Evolutionary conservation across 2,888 invertebrate species (phyloP), one percentile per base, ranked within the genome.

Genomic region (Nysson spinosus): DNA sequence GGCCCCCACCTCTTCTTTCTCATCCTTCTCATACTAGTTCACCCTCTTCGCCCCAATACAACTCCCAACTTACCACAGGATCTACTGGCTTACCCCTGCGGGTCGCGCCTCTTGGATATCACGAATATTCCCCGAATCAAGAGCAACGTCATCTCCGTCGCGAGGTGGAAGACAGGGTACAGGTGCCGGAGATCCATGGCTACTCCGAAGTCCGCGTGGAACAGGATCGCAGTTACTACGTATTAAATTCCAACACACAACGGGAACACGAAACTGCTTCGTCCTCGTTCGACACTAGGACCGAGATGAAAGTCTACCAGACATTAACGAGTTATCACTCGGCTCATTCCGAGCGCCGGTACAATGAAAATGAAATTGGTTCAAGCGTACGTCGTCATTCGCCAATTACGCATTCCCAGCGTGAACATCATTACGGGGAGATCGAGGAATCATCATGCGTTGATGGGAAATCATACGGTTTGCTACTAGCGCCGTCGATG

Each of bases 1-100:
- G 74, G 69, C 76, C 80, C 73, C 80, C 80, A 70, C 78, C 77
- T 69, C 75, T 56, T 60, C 74, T 74, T 70, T 75, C 74, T 55
- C 79, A 72, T 78, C 79, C 75, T 78, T 74, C 77, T 65, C 74
- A 69, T 50, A 64, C 56, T 32, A 58, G 62, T 44, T 73, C 88
- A 88, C 89, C 54, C 89, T 89, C 63, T 89, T 89, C 85, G 88
- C 88, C 81, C 88, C 89, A 46, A 88, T 89, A 79, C 87, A 87
- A 79, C 17, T 89, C 71, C 32, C 75, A 72, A 52, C 55, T 61
- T 55, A 52, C 49, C 17, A 58, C 57, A 24, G 32, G n/a, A n/a
- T n/a, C 32, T 22, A 20, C 66, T 46, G 12, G 58, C 34, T 47
- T 72, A 12, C 54, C 74, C 44, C 42, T 47, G 5, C 64, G 61